phyloP scores from a whole-genome alignment of 1,140 invertebrate species.

The Paramacrobiotus metropolitanus region DNA sequence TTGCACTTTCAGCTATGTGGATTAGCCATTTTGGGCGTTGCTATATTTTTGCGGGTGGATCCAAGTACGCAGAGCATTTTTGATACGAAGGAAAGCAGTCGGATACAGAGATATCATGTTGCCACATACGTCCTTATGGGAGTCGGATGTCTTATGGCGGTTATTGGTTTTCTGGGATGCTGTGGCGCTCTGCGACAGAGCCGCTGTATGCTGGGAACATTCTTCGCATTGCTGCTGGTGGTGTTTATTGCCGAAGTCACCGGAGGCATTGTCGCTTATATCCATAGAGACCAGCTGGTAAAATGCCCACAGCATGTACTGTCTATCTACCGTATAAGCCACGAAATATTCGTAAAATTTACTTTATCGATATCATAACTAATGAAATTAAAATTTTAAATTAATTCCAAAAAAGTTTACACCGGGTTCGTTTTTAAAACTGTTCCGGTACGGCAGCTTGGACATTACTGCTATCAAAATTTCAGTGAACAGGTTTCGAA shows the following conservation, averaged over 20 bases:
- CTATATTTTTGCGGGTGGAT: slow-evolving; percentile 48
- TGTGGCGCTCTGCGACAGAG: slow-evolving; percentile 65
- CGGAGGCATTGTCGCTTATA: slow-evolving; percentile 43
- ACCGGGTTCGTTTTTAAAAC: too few species aligned
- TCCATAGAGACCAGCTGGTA: slow-evolving; percentile 31
- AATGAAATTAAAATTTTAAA: too few species aligned
- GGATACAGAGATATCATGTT: slow-evolving; percentile 39
- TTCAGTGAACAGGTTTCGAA: too few species aligned
- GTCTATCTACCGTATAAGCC: too few species aligned
- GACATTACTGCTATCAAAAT: too few species aligned
- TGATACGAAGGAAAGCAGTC: slow-evolving; percentile 34
- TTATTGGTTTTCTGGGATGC: slow-evolving; percentile 68
- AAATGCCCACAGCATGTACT: too few species aligned
- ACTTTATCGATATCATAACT: too few species aligned
- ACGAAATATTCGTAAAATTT: too few species aligned
- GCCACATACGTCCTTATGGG: slow-evolving; percentile 49
- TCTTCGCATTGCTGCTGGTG: slow-evolving; percentile 45
- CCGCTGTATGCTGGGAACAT: slow-evolving; percentile 57
- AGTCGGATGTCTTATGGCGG: slow-evolving; percentile 51
- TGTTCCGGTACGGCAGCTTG: too few species aligned
- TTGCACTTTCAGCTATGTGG: slow-evolving; percentile 44
- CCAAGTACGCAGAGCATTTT: slow-evolving; percentile 21
- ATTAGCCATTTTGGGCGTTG: slow-evolving; percentile 41
- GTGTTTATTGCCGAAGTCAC: slow-evolving; percentile 51
- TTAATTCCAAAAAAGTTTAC: too few species aligned